A percentile compares a stretch with the other conserved stretches of the same genome.
Conservation (phyloP, 2,113 vertebrate genomes). For the Patagioenas fasciata region DNA sequence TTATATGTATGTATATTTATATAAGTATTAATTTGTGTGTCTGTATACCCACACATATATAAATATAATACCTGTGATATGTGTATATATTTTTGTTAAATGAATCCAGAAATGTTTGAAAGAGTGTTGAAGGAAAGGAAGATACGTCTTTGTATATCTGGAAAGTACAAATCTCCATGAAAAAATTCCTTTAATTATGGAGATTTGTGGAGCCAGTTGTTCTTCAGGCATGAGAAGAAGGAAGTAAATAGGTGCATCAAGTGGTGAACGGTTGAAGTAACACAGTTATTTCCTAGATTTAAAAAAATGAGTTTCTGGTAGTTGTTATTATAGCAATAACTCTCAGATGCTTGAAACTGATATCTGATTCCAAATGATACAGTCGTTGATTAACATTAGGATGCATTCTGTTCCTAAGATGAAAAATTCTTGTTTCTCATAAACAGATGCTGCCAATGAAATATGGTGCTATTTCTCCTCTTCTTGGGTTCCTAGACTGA, state of each 20-base stretch:
- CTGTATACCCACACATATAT: not conserved
- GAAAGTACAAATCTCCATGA: not conserved
- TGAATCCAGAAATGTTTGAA: not conserved
- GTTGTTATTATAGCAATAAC: not conserved
- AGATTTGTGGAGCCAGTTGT: not conserved
- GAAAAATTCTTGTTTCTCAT: not conserved
- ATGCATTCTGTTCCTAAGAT: not conserved
- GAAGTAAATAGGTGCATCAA: not conserved
- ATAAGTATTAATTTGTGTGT: not conserved
- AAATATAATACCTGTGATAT: not conserved
- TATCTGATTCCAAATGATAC: not conserved
- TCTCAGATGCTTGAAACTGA: not conserved
- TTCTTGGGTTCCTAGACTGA: not conserved
- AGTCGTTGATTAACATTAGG: not conserved
- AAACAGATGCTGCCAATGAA: not conserved
- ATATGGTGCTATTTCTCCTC: not conserved
- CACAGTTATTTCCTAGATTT: not conserved
- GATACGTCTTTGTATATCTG: not conserved
- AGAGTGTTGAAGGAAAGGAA: not conserved
- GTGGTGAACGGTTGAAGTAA: not conserved
- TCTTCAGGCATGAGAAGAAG: not conserved
- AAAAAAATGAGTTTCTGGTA: not conserved
- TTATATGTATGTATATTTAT: not conserved
- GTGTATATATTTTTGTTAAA: not conserved
- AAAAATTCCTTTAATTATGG: not conserved